Percentiles rank a stretch among this genome's conserved stretches.
These are phyloP conservation scores for Nesogale talazaci DNA, from an alignment of 2,113 vertebrate species.

Conservation along the genomic window DNA sequence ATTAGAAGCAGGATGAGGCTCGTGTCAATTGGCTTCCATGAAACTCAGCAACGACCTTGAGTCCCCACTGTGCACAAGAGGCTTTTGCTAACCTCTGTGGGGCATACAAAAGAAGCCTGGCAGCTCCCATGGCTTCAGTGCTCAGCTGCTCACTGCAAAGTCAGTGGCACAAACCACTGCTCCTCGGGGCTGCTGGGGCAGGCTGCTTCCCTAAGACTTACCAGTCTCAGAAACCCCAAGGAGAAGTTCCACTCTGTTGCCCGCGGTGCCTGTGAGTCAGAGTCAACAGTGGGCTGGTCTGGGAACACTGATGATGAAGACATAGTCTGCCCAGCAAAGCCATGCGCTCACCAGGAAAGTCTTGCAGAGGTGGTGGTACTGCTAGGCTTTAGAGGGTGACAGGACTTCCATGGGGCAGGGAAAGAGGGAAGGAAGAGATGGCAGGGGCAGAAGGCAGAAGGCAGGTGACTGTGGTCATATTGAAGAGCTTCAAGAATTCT, in stretches of 20 bases:
- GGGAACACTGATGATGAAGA: background rate
- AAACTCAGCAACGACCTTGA: background rate
- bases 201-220: too few relatives aligned
- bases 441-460: background rate
- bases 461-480: background rate
- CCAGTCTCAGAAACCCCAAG: too few relatives aligned
- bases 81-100: background rate
- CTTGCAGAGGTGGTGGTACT: background rate
- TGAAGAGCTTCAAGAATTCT: background rate
- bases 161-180: too few relatives aligned
- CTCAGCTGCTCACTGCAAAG: too few relatives aligned
- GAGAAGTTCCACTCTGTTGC: too few relatives aligned
- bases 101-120: too few relatives aligned
- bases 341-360: background rate
- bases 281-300: too few relatives aligned
- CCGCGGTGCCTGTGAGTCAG: too few relatives aligned
- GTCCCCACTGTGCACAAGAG: background rate
- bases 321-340: background rate
- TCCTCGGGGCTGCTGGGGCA: too few relatives aligned
- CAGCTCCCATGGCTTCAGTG: too few relatives aligned
- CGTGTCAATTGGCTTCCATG: background rate
- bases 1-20: background rate
- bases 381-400: background rate
- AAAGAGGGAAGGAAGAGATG: background rate
- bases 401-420: too few relatives aligned